Evolutionary conservation across 2,113 vertebrate species (phyloP).

Genomic region (Equus przewalskii): DNA sequence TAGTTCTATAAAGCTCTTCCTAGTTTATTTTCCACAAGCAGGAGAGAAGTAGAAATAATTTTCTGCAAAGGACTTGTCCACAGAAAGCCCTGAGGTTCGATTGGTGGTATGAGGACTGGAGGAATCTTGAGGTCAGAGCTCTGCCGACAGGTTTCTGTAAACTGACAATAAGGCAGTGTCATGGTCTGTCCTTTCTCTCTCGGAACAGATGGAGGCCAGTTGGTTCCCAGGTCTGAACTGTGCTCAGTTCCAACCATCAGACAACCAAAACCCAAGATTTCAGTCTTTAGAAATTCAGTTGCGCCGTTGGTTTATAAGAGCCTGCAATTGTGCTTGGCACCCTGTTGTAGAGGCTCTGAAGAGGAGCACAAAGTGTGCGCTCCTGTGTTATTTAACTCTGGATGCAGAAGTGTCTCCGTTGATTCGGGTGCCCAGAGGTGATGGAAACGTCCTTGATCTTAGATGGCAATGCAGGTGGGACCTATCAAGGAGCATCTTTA

Average conservation of each 20-base stretch:
- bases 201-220: background rate
- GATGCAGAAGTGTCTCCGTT: background rate
- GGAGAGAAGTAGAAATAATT: background rate
- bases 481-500: background rate
- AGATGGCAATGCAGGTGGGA: background rate
- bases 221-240: background rate
- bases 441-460: background rate
- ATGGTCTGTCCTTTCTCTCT: background rate
- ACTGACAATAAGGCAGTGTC: background rate
- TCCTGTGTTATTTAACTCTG: background rate
- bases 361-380: background rate
- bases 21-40: background rate
- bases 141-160: background rate
- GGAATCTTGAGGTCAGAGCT: background rate
- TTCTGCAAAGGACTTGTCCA: background rate
- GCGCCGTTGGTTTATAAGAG: background rate
- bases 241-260: background rate
- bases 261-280: background rate
- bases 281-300: background rate
- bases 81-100: background rate
- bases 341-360: background rate
- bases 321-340: background rate
- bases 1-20: constrained; percentile 28
- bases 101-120: background rate
- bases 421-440: background rate